phyloP scores from a whole-genome alignment of 2,797 vertebrate genomes.

The Coccyzus lansbergi region DNA sequence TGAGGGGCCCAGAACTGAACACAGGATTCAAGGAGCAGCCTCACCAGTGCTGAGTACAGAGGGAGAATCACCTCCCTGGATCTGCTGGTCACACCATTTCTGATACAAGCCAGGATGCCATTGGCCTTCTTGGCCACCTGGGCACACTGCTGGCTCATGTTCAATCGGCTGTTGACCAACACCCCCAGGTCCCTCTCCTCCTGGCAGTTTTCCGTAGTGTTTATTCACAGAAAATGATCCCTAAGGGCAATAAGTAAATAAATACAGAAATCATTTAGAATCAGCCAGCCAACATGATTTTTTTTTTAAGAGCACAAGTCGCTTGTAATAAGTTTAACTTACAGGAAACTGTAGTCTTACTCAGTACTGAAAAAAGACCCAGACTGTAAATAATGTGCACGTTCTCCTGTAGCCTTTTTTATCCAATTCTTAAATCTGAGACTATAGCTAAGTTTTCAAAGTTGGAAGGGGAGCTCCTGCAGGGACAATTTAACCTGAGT shows the following conservation, averaged over 20 bases:
- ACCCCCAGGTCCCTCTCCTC: too few species aligned
- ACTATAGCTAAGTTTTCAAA: not conserved
- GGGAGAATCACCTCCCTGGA: too few species aligned
- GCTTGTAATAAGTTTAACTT: not conserved
- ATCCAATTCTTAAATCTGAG: not conserved
- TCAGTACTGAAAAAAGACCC: rapidly evolving
- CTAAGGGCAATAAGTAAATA: not conserved
- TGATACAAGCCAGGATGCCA: too few species aligned
- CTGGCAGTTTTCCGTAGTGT: too few species aligned
- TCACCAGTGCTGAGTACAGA: too few species aligned
- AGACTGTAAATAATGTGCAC: not conserved
- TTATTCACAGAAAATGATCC: not conserved
- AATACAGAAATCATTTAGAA: not conserved
- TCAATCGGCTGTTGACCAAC: too few species aligned
- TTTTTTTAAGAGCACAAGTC: not conserved
- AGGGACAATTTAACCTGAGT: not conserved
- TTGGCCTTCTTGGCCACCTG: too few species aligned
- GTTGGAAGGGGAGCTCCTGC: not conserved
- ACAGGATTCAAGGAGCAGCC: too few species aligned
- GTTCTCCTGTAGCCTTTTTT: not conserved
- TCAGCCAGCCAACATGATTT: not conserved
- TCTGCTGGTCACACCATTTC: too few species aligned
- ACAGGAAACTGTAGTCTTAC: not conserved
- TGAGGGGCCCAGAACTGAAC: too few species aligned
- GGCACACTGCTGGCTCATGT: too few species aligned